Conservation (phyloP, 2,113 vertebrate genomes). For the Pseudorasbora parva region DNA sequence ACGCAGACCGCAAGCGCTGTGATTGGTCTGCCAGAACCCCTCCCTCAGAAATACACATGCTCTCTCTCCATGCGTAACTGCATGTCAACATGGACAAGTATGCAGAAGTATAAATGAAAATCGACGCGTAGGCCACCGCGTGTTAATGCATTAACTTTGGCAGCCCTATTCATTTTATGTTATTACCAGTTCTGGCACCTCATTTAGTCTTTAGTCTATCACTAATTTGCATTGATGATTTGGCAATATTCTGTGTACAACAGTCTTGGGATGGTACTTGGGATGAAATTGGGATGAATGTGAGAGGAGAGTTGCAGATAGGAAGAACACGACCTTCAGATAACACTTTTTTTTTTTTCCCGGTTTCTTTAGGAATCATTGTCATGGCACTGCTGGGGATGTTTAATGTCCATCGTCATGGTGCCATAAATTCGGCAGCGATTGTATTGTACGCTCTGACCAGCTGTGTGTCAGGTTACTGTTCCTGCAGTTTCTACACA, state of each 20-base stretch:
- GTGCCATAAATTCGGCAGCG: conserved; percentile 90
- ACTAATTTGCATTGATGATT: not conserved
- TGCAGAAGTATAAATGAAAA: too few relatives aligned
- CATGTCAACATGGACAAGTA: too few relatives aligned
- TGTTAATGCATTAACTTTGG: too few relatives aligned
- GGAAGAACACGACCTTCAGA: not conserved
- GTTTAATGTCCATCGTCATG: conserved; percentile 90
- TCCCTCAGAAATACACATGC: too few relatives aligned
- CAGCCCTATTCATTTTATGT: too few relatives aligned
- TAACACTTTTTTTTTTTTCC: conserved; percentile 7
- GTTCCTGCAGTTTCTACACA: conserved; percentile 90
- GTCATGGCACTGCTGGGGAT: conserved; percentile 88
- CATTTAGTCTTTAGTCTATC: too few relatives aligned
- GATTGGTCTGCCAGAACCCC: too few relatives aligned
- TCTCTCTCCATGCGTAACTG: too few relatives aligned
- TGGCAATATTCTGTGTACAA: not conserved
- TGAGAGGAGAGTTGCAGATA: not conserved
- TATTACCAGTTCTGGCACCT: too few relatives aligned
- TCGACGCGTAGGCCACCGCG: too few relatives aligned
- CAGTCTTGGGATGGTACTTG: too few relatives aligned
- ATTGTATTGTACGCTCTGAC: conserved; percentile 89
- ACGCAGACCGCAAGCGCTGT: too few relatives aligned
- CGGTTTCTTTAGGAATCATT: conserved; percentile 79
- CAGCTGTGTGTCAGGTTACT: conserved; percentile 89
- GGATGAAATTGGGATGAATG: not conserved